phyloP scores from a whole-genome alignment of 2,888 invertebrate species.

The Phengaris arion region DNA sequence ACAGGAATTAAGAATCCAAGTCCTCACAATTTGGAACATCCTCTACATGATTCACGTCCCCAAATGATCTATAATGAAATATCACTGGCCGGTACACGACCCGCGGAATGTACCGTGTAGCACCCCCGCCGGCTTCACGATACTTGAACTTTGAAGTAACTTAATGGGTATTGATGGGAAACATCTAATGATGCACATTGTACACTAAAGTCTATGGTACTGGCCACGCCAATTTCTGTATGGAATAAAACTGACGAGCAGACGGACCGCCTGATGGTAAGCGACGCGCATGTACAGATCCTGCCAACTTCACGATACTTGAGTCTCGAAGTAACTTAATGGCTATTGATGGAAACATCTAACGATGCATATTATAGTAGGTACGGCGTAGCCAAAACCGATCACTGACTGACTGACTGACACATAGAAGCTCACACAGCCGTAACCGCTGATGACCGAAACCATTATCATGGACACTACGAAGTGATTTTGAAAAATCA shows the following conservation, averaged over 20 bases:
- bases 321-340: background rate
- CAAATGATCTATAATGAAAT: constrained; percentile 59
- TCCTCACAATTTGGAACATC: constrained; percentile 30
- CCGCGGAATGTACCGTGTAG: constrained; percentile 32
- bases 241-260: no score
- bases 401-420: no score
- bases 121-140: background rate
- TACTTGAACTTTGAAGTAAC: background rate
- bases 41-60: constrained; percentile 43
- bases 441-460: no score
- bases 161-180: background rate
- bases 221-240: no score
- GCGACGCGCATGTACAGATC: constrained; percentile 22
- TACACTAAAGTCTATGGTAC: background rate
- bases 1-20: background rate
- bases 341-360: background rate
- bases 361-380: background rate
- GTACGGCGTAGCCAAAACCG: no score
- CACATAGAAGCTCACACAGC: no score
- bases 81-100: constrained; percentile 42
- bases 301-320: background rate
- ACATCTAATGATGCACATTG: background rate
- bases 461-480: no score
- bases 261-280: no score
- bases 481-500: no score